Conservation (phyloP, 2,888 invertebrate species). For the Habrosyne pyritoides region DNA sequence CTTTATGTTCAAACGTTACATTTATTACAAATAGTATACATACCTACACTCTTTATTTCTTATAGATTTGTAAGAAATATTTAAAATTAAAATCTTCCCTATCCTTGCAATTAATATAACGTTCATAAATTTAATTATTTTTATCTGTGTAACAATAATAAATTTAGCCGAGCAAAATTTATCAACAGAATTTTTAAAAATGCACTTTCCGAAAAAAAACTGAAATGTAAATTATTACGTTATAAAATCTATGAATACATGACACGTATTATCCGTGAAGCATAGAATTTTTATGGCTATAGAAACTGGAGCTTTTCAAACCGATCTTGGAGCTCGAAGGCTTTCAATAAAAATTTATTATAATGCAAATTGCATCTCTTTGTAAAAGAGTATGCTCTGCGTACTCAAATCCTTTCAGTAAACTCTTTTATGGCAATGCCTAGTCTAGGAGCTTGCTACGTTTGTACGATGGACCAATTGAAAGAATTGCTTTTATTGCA, state of each 20-base stretch:
- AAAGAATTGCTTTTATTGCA: conserved; percentile 16
- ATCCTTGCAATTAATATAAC: too few species aligned
- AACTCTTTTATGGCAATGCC: conserved; percentile 37
- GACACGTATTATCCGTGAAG: conserved; percentile 2
- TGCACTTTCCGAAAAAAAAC: not conserved
- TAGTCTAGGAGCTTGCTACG: conserved; percentile 28
- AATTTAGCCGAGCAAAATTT: too few species aligned
- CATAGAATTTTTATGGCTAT: conserved; percentile 39
- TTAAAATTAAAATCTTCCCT: too few species aligned
- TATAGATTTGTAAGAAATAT: not conserved
- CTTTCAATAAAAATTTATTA: conserved; percentile 75
- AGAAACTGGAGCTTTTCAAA: conserved; percentile 54
- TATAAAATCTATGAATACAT: not conserved
- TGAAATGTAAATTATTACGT: not conserved
- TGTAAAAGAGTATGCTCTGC: conserved; percentile 54
- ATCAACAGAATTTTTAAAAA: too few species aligned
- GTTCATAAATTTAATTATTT: too few species aligned
- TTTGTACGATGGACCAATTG: conserved; percentile 15
- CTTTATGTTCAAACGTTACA: too few species aligned
- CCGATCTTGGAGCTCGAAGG: conserved; percentile 45
- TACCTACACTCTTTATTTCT: too few species aligned
- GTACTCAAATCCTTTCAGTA: conserved; percentile 57
- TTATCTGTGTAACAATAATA: too few species aligned
- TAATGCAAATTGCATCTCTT: conserved; percentile 78
- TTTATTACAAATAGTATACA: too few species aligned